Evolutionary conservation across 1,140 invertebrate genomes (phyloP).

Genomic region (Dufourea novaeangliae): DNA sequence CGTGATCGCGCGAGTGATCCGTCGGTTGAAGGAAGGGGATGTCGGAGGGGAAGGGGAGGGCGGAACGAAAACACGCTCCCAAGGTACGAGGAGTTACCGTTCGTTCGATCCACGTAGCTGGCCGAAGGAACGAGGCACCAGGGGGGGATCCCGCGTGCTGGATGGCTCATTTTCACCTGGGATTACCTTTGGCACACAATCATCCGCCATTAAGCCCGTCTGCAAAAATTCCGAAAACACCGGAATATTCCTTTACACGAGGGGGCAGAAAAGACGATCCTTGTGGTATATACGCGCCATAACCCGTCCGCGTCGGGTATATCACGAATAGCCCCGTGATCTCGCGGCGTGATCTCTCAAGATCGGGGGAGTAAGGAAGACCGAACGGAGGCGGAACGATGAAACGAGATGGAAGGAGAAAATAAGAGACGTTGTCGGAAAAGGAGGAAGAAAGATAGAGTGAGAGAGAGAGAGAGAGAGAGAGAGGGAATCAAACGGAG

Average conservation of each 20-base stretch:
- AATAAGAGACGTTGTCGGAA: constrained; percentile 22
- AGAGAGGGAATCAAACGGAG: constrained; percentile 49
- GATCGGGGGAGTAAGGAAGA: constrained; percentile 54
- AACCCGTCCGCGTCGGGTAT: constrained; percentile 63
- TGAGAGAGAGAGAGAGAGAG: not conserved
- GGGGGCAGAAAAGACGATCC: constrained; percentile 50
- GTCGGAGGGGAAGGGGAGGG: not conserved
- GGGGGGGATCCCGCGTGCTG: constrained; percentile 9
- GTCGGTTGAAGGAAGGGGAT: not conserved
- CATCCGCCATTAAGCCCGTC: constrained; percentile 73
- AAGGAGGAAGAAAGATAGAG: not conserved
- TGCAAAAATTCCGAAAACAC: constrained; percentile 72
- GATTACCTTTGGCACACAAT: constrained; percentile 75
- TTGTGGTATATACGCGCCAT: constrained; percentile 50
- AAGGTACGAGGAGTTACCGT: constrained; percentile 22
- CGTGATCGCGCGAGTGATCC: constrained; percentile 7
- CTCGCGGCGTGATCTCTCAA: constrained; percentile 67
- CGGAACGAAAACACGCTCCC: constrained; percentile 20
- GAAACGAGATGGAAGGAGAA: constrained; percentile 23
- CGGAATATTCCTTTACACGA: constrained; percentile 74
- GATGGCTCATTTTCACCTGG: constrained; percentile 72
- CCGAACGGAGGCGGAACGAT: not conserved
- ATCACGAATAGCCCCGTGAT: constrained; percentile 69
- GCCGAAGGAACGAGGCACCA: too few species aligned
- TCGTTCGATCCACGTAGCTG: too few species aligned